A percentile compares a stretch with the other conserved stretches of the same genome.
These are phyloP conservation scores for Streptopelia turtur DNA, from an alignment of 2,797 vertebrate genomes.

Conservation along the genomic window DNA sequence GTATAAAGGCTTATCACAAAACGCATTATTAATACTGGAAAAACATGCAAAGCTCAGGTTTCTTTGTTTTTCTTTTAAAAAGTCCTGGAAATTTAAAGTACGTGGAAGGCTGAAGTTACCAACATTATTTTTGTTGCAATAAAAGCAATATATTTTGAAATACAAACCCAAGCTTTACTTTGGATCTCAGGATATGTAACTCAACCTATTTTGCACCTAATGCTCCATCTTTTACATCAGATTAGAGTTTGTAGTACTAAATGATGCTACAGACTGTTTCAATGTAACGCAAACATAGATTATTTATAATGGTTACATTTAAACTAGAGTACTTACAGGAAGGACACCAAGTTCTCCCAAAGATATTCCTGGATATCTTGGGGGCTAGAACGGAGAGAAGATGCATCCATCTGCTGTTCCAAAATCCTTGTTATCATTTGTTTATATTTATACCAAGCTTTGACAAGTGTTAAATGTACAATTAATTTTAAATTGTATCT, in stretches of 20 bases:
- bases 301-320: background rate
- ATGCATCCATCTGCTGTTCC: background rate
- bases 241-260: background rate
- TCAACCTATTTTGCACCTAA: background rate
- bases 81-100: background rate
- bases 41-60: background rate
- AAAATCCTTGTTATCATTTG: background rate
- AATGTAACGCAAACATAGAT: background rate
- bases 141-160: background rate
- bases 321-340: background rate
- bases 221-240: background rate
- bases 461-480: background rate
- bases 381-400: background rate
- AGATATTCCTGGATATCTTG: background rate
- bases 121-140: background rate
- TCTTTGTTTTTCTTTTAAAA: background rate
- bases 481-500: background rate
- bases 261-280: background rate
- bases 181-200: background rate
- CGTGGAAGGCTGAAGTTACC: fast-evolving
- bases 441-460: background rate
- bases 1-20: background rate
- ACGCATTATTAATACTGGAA: background rate
- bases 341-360: background rate
- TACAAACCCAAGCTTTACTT: background rate